Percentiles rank a stretch among this genome's conserved stretches.
Conservation (phyloP, 92 coral and sea anemone genomes). For the Zoanthus gigantus region DNA sequence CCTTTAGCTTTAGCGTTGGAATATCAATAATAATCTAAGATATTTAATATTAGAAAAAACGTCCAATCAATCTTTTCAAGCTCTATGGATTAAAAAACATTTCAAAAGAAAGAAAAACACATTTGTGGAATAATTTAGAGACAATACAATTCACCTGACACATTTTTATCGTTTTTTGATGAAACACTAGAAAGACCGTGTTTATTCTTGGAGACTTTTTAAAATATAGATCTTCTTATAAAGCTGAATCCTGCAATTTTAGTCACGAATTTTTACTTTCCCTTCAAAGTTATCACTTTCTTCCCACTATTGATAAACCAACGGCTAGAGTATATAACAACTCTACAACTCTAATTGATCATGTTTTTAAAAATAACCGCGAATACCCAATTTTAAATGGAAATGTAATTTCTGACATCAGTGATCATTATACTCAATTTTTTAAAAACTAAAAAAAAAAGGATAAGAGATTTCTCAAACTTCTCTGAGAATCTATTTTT, state of each 20-base stretch:
- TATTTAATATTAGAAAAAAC: not conserved
- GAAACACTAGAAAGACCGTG: not conserved
- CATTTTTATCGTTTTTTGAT: not conserved
- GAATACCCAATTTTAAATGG: not conserved
- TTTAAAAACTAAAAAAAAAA: not conserved
- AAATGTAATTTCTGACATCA: no score
- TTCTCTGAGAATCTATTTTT: no score
- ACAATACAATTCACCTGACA: not conserved
- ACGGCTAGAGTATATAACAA: no score
- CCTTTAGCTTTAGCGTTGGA: constrained; percentile 5
- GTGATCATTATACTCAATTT: no score
- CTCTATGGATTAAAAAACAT: not conserved
- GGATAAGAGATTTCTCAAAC: not conserved
- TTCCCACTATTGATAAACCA: no score
- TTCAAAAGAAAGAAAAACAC: not conserved
- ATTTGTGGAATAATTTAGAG: not conserved
- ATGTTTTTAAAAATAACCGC: not conserved
- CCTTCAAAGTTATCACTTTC: no score
- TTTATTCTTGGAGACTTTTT: not conserved
- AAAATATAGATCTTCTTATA: not conserved
- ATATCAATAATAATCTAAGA: not conserved
- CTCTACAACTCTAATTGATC: not conserved
- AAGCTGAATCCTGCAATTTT: not conserved
- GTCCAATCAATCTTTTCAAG: not conserved
- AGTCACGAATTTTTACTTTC: no score